Conservation (phyloP, 2,888 invertebrate species). For the Stenoptilia bipunctidactyla region DNA sequence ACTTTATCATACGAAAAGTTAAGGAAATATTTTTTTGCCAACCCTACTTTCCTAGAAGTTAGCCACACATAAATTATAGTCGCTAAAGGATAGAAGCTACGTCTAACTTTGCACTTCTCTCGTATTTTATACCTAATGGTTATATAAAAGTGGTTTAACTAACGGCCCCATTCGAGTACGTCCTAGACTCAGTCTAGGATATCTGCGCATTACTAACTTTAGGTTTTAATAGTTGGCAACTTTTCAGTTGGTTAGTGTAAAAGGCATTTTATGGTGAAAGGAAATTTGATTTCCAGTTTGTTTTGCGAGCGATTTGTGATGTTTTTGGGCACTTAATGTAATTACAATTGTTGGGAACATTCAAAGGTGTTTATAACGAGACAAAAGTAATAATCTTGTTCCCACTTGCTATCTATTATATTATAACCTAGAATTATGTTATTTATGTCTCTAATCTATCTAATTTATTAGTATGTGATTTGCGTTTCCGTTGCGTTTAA, state of each 20-base stretch:
- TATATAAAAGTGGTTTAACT: constrained; percentile 60
- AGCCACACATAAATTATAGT: constrained; percentile 59
- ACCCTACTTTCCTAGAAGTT: constrained; percentile 46
- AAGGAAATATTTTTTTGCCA: constrained; percentile 24
- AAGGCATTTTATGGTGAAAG: constrained; percentile 15
- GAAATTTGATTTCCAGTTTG: constrained; percentile 2
- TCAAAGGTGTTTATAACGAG: too few relatives aligned
- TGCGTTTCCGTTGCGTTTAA: too few relatives aligned
- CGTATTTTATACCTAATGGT: constrained; percentile 66
- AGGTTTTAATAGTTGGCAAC: background rate
- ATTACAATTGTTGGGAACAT: too few relatives aligned
- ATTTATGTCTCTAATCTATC: too few relatives aligned
- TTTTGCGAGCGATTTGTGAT: too few relatives aligned
- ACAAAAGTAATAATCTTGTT: too few relatives aligned
- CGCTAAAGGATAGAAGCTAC: constrained; percentile 59
- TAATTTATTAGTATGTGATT: too few relatives aligned
- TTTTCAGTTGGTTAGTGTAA: constrained; percentile 1
- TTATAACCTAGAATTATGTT: too few relatives aligned
- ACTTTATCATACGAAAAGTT: too few relatives aligned
- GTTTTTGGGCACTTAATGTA: too few relatives aligned
- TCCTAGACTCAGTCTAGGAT: constrained; percentile 4
- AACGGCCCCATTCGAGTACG: background rate
- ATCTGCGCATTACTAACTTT: constrained; percentile 10
- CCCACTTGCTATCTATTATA: too few relatives aligned
- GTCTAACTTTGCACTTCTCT: constrained; percentile 67